Evolutionary conservation across 2,888 invertebrate species (phyloP), one percentile per base, ranked within the genome.

Genomic region (Archips crataeganus): DNA sequence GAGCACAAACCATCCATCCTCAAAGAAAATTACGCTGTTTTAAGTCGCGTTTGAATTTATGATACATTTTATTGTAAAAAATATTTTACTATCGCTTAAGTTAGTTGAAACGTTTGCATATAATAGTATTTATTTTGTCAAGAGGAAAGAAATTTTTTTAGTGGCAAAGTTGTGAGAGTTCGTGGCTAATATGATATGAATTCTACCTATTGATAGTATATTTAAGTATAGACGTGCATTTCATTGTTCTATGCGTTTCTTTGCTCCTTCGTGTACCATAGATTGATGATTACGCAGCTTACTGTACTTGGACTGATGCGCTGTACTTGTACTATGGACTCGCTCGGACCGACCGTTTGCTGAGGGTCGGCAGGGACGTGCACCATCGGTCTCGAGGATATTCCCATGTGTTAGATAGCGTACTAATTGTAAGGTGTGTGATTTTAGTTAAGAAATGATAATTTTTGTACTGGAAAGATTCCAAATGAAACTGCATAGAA

Each of bases 1-100:
- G 84, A 93, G 94, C 94, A 94, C 94, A 94, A 94, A 94, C 90
- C 93, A 93, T 93, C 94, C 94, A 93, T 94, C 93, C 93, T 91
- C 88, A 88, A 87, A 91, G 81, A 90, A 83, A 85, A 91, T 85
- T 92, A 92, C 84, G 91, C 92, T 91, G 90, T 90, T 86, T 88
- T 91, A 87, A 91, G 85, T 92, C 93, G 92, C 92, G 94, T 94
- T 94, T 94, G 90, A 94, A 94, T 94, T 94, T 94, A 94, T 93
- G 88, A 93, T 91, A 94, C 94, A 94, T 94, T 94, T 94, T 94
- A 94, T 94, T 92, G 87, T 90, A 90, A 91, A 92, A 91, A 87
- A 91, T 94, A 93, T 94, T 94, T 93, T 93, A 92, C 87, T 93
- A 93, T 91, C 86, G 88, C 92, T 94, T 93, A 92, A 88, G 93